Conservation (phyloP, 1,140 invertebrate genomes). For the Vanessa atalanta region DNA sequence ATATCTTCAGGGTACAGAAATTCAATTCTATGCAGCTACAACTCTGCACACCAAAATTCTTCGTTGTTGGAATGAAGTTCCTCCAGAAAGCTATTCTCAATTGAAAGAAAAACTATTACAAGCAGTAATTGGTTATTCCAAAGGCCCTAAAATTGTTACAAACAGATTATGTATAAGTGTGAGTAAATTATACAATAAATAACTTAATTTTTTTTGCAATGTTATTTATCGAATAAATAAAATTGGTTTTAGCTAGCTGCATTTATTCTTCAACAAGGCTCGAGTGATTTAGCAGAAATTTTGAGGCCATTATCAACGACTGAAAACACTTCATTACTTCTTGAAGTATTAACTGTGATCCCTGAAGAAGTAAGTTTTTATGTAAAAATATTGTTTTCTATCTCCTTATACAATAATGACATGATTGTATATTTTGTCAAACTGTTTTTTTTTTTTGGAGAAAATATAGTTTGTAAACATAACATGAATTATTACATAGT, state of each 20-base stretch:
- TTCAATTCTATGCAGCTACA: slow-evolving; percentile 95
- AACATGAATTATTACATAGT: neutral
- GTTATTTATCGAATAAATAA: slow-evolving; percentile 1
- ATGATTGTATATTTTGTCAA: no score
- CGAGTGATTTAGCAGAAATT: slow-evolving; percentile 64
- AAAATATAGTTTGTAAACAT: neutral
- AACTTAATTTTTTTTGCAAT: neutral
- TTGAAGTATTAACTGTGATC: slow-evolving; percentile 89
- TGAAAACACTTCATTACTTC: slow-evolving; percentile 81
- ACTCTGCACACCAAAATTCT: slow-evolving; percentile 93
- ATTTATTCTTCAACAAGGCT: slow-evolving; percentile 76
- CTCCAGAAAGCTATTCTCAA: slow-evolving; percentile 86
- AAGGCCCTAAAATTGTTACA: slow-evolving; percentile 90
- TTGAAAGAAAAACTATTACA: slow-evolving; percentile 89
- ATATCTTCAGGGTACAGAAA: slow-evolving; percentile 86
- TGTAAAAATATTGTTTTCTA: neutral
- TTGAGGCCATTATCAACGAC: slow-evolving; percentile 67
- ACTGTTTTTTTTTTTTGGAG: no score
- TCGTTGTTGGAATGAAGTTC: slow-evolving; percentile 92
- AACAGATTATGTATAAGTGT: slow-evolving; percentile 93
- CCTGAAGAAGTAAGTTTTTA: slow-evolving; percentile 87
- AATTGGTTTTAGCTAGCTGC: slow-evolving; percentile 71
- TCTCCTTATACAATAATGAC: no score
- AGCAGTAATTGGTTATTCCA: slow-evolving; percentile 87
- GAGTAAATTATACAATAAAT: slow-evolving; percentile 66